Evolutionary conservation across 2,888 invertebrate genomes (phyloP).

Genomic region (Ryuthela nishihirai): DNA sequence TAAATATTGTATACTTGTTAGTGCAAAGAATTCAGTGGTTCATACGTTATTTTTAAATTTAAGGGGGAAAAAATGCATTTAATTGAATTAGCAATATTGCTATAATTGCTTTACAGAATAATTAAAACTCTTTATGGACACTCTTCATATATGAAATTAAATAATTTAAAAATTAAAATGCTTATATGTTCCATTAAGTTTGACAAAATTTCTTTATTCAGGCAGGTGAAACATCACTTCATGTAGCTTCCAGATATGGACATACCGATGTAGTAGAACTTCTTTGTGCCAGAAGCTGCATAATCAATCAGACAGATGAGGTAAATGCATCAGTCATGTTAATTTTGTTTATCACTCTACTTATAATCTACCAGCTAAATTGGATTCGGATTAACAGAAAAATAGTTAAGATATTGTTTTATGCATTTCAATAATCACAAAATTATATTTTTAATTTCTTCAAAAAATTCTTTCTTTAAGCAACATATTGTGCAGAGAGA

Average conservation of each 20-base stretch:
- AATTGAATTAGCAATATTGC: too few species aligned
- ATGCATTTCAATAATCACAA: slow-evolving; percentile 1
- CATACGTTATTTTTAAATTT: too few species aligned
- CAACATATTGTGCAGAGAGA: too few species aligned
- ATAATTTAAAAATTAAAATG: too few species aligned
- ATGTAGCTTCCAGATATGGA: slow-evolving; percentile 59
- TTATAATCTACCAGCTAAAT: background rate
- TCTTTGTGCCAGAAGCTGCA: slow-evolving; percentile 50
- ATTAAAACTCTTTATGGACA: too few species aligned
- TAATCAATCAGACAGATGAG: slow-evolving; percentile 55
- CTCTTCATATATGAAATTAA: too few species aligned
- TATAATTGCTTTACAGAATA: too few species aligned
- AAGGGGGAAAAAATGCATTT: too few species aligned
- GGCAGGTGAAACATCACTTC: slow-evolving; percentile 62
- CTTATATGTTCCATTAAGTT: slow-evolving; percentile 9
- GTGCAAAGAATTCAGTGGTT: too few species aligned
- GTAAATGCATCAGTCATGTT: slow-evolving; percentile 46
- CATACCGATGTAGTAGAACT: slow-evolving; percentile 54
- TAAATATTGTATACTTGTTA: too few species aligned
- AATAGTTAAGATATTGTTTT: background rate
- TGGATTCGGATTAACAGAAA: background rate
- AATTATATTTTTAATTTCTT: slow-evolving; percentile 23
- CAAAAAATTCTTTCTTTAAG: too few species aligned
- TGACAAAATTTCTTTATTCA: slow-evolving; percentile 46
- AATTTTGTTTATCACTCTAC: background rate